Evolutionary conservation across 2,888 invertebrate genomes (phyloP).

Genomic region (Acrobasis repandana): DNA sequence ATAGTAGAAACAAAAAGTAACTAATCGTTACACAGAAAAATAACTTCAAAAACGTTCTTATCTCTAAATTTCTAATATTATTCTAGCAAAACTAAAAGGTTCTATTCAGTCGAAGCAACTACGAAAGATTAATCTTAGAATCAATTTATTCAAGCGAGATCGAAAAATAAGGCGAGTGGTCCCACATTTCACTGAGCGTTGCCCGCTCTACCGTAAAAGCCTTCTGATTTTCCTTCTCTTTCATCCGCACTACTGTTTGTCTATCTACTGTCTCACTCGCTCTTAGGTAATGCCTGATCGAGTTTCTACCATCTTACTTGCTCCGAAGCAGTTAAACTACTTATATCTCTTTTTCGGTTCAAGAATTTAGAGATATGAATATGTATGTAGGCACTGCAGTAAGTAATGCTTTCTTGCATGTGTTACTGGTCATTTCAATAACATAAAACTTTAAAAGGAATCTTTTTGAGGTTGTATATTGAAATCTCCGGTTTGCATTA

Average conservation of each 20-base stretch:
- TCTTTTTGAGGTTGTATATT: slow-evolving; percentile 53
- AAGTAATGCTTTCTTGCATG: slow-evolving; percentile 67
- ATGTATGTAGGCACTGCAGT: slow-evolving; percentile 73
- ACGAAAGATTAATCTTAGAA: slow-evolving; percentile 78
- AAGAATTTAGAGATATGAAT: slow-evolving; percentile 77
- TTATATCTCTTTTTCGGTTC: slow-evolving; percentile 76
- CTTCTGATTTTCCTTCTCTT: slow-evolving; percentile 70
- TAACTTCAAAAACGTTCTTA: neutral
- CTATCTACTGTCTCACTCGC: slow-evolving; percentile 51
- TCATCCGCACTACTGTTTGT: slow-evolving; percentile 46
- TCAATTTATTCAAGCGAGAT: slow-evolving; percentile 81
- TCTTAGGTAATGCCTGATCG: slow-evolving; percentile 68
- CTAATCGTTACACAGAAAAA: too few species aligned
- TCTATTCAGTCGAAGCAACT: slow-evolving; percentile 61
- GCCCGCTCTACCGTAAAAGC: slow-evolving; percentile 82
- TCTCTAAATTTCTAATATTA: neutral
- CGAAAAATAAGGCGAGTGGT: slow-evolving; percentile 73
- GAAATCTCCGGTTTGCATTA: slow-evolving; percentile 45
- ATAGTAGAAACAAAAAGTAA: too few species aligned
- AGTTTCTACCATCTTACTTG: slow-evolving; percentile 81
- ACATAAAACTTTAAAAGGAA: slow-evolving; percentile 61
- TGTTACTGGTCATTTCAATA: slow-evolving; percentile 69
- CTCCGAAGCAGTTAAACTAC: slow-evolving; percentile 76
- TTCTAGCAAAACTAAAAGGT: slow-evolving; percentile 45
- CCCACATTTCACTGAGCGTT: slow-evolving; percentile 79